Percentiles rank a stretch among this genome's conserved stretches.
Conservation (phyloP, 37 sponge, comb jelly and placozoan genomes). For the Haliclona indistincta region DNA sequence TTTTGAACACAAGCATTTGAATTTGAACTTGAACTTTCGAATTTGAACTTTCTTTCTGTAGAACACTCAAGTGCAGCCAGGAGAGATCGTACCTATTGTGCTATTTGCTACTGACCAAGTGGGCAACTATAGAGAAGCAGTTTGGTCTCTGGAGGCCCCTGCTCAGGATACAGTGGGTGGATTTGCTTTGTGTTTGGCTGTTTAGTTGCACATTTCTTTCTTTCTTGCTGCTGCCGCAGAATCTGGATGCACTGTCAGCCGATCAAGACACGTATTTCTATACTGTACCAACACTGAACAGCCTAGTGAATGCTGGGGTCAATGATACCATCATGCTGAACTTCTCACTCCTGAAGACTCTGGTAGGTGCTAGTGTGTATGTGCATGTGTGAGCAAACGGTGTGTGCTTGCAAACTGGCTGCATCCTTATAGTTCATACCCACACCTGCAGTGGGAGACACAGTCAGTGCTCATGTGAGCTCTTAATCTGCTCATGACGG, state of each 20-base stretch:
- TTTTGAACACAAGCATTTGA: no score
- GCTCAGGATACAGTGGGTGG: conserved; percentile 54
- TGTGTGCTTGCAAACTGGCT: not conserved
- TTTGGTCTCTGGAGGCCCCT: conserved; percentile 77
- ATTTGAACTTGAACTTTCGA: not conserved
- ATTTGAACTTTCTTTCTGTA: not conserved
- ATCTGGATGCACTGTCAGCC: conserved; percentile 73
- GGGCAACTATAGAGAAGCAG: conserved; percentile 69
- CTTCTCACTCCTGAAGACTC: conserved; percentile 73
- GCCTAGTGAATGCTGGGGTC: conserved; percentile 7
- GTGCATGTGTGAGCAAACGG: not conserved
- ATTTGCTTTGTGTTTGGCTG: not conserved
- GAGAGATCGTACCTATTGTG: conserved; percentile 53
- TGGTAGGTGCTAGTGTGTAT: conserved; percentile 51
- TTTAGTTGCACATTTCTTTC: not conserved
- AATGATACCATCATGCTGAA: conserved; percentile 26
- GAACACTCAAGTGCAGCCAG: conserved; percentile 61
- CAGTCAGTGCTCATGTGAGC: no score
- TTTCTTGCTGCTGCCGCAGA: conserved; percentile 25
- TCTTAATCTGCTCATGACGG: no score
- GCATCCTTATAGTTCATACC: not conserved
- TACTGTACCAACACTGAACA: conserved; percentile 20
- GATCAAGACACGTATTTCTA: conserved; percentile 52
- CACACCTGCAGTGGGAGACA: no score
- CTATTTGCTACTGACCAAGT: conserved; percentile 71